Base-by-base conservation (phyloP, 1,140 invertebrate species). In the Asobara japonica region DNA sequence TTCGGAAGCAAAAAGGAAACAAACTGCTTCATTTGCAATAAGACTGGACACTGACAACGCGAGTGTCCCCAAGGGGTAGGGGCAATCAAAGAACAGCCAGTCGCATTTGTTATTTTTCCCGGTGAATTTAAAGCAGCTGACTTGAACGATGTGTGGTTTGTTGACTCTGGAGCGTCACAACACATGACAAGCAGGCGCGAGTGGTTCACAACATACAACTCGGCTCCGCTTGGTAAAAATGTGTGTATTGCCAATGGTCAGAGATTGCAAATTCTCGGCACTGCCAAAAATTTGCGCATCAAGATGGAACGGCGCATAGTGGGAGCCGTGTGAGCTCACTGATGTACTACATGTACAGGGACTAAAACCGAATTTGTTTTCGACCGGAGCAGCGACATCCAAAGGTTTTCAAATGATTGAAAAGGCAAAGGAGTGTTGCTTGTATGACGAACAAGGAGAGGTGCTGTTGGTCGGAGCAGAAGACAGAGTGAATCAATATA, bases 291-390 rank as follows among this genome's bases (percentile, higher is more conserved):
- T 71, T 7, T 20, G 65, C 20, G 30, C 65, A 25, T 25, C 3
- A n/a, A 31, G 29, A 27, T 71, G 41, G 29, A 16, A 71, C 31
- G 70, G 70, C 11, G 13, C 2, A 3, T 7, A 25, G 13, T 71
- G 70, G 70, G 27, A 29, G 10, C 18, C 27, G 48, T 48, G 48
- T 29, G 27, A 41, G 27, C 45, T 71, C 20, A 31, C 62, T 27
- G 70, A 65, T 20, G 70, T 71, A 3, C 70, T 65, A 2, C 45
- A 71, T 36, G 70, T 71, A 29, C 60, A 61, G 18, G 45, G 65
- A 8, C 16, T 71, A 6, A 65, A 65, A 41, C 65, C 13, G 27
- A 71, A 71, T 30, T 20, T 71, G 0, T 71, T 71, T 16, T 71
- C 70, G 38, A 1, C 65, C 6, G 60, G 60, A 3, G 11, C 70